Conservation (phyloP, 1,140 invertebrate species). For the Apocrypta bakeri region DNA sequence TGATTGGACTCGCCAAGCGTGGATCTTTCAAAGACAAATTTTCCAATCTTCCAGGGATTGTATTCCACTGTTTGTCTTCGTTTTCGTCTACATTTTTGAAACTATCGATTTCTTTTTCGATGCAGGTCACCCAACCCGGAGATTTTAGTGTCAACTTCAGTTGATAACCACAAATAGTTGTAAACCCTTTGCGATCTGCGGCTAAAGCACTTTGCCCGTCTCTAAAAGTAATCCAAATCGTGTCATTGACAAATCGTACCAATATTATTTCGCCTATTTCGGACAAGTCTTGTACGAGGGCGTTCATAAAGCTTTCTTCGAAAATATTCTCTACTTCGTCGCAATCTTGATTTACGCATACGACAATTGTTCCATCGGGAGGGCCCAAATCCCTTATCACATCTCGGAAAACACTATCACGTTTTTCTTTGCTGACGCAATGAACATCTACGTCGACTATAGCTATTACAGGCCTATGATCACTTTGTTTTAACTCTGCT, state of each 20-base stretch:
- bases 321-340: conserved; percentile 74
- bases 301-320: conserved; percentile 83
- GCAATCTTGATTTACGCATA: conserved; percentile 73
- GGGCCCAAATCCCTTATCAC: conserved; percentile 92
- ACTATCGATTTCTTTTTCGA: conserved; percentile 87
- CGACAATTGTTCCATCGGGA: conserved; percentile 95
- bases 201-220: conserved; percentile 89
- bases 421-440: conserved; percentile 83
- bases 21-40: conserved; percentile 37
- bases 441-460: conserved; percentile 92
- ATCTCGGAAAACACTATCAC: conserved; percentile 86
- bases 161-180: conserved; percentile 80
- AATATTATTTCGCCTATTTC: conserved; percentile 90
- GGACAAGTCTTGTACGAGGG: conserved; percentile 82
- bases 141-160: conserved; percentile 88
- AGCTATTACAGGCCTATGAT: conserved; percentile 95
- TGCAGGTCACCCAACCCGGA: conserved; percentile 86
- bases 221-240: conserved; percentile 92
- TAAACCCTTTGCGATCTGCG: conserved; percentile 78
- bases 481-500: conserved; percentile 97
- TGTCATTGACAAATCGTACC: conserved; percentile 91
- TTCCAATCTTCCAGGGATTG: conserved; percentile 56
- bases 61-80: conserved; percentile 68
- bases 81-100: conserved; percentile 85
- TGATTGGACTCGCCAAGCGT: not conserved